Evolutionary conservation across 1,140 invertebrate species (phyloP).

Genomic region (Pseudobourletiella spinata): DNA sequence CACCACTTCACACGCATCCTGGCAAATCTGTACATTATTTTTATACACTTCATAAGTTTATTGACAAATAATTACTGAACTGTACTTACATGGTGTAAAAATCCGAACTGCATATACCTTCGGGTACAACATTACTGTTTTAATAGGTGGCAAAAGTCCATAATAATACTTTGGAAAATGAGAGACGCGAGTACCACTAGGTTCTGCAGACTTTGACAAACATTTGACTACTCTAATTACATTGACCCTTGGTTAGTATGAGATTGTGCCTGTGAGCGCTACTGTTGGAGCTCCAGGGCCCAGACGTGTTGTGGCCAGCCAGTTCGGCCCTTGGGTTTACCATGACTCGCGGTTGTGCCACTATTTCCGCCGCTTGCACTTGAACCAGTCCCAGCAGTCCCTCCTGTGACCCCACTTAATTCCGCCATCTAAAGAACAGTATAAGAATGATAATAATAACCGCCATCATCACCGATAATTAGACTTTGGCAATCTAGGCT

Average conservation of each 20-base stretch:
- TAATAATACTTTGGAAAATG: background rate
- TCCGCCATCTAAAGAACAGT: constrained; percentile 7
- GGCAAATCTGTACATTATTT: too few species aligned
- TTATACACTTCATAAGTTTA: too few species aligned
- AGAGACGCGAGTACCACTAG: background rate
- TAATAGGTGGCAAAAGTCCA: background rate
- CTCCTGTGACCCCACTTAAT: background rate
- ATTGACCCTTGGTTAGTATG: too few species aligned
- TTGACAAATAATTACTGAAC: too few species aligned
- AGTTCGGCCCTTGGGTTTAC: constrained; percentile 63
- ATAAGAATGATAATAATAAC: too few species aligned
- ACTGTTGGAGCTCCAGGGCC: constrained; percentile 46
- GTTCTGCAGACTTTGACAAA: background rate
- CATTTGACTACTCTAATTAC: background rate
- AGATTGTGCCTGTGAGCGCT: too few species aligned
- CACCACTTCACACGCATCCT: too few species aligned
- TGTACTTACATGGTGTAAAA: too few species aligned
- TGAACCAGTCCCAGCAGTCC: background rate
- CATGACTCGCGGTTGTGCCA: constrained; percentile 5
- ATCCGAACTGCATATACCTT: too few species aligned
- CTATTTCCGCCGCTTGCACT: background rate
- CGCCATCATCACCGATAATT: too few species aligned
- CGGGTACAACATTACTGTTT: too few species aligned
- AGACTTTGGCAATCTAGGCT: too few species aligned
- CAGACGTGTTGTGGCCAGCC: constrained; percentile 94